These are phyloP conservation scores for Drosophila tripunctata DNA, from an alignment of 2,888 invertebrate genomes.

Conservation along the genomic window DNA sequence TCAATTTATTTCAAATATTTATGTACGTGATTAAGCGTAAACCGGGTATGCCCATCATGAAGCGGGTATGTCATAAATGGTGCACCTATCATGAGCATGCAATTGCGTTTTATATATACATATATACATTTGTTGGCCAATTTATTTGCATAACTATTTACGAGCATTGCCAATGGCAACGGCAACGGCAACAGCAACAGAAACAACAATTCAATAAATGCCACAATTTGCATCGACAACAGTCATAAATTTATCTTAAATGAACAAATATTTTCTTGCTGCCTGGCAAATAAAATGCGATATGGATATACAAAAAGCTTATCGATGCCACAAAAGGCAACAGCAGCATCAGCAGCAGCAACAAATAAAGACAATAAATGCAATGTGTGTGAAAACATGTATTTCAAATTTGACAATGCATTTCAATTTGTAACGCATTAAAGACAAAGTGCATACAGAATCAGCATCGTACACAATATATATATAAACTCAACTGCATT, in stretches of 20 bases:
- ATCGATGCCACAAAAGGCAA: conserved; percentile 71
- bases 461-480: conserved; percentile 34
- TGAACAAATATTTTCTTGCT: conserved; percentile 78
- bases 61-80: conserved; percentile 54
- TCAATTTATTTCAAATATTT: conserved; percentile 55
- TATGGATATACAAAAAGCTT: conserved; percentile 63
- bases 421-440: conserved; percentile 72
- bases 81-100: conserved; percentile 48
- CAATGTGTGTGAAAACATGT: conserved; percentile 29
- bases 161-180: conserved; percentile 44
- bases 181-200: conserved; percentile 20
- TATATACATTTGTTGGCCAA: conserved; percentile 51
- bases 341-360: conserved; percentile 22
- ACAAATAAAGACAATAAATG: conserved; percentile 39
- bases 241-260: conserved; percentile 78
- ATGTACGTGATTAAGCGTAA: conserved; percentile 64
- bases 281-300: conserved; percentile 66
- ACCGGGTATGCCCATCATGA: conserved; percentile 21
- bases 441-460: conserved; percentile 59
- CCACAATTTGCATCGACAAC: conserved; percentile 76
- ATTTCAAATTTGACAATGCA: conserved; percentile 57
- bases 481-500: conserved; percentile 10
- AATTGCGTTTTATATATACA: conserved; percentile 69
- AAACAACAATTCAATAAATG: conserved; percentile 71
- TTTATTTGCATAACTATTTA: conserved; percentile 75